Conservation (phyloP, 2,888 invertebrate species). For the Platynereis dumerilii region DNA sequence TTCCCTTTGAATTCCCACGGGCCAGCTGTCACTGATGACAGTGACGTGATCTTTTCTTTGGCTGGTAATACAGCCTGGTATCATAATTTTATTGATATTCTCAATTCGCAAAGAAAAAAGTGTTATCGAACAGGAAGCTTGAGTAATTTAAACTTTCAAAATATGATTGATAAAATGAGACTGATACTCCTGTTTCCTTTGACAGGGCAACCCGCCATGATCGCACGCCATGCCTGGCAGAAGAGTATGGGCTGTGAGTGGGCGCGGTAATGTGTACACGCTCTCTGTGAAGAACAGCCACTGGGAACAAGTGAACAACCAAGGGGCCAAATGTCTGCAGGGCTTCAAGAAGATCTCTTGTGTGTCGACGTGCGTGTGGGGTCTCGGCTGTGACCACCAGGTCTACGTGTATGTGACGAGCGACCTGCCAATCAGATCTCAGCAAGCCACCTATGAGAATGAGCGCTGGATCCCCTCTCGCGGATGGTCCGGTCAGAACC, state of each 20-base stretch:
- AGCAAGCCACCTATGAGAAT: slow-evolving; percentile 91
- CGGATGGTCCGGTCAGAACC: slow-evolving; percentile 73
- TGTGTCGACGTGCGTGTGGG: slow-evolving; percentile 76
- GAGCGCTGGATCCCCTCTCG: slow-evolving; percentile 91
- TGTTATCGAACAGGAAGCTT: too few relatives aligned
- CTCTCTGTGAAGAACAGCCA: slow-evolving; percentile 80
- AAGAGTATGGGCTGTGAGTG: slow-evolving; percentile 73
- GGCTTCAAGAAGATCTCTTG: slow-evolving; percentile 89
- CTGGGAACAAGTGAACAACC: slow-evolving; percentile 85
- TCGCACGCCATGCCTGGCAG: too few relatives aligned
- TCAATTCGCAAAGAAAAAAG: too few relatives aligned
- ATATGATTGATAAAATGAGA: too few relatives aligned
- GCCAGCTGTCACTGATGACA: too few relatives aligned
- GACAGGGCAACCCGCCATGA: too few relatives aligned
- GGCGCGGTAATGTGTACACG: slow-evolving; percentile 86
- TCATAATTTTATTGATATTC: too few relatives aligned
- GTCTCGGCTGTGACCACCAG: slow-evolving; percentile 90
- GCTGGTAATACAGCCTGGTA: too few relatives aligned
- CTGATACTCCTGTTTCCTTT: too few relatives aligned
- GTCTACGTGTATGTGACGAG: slow-evolving; percentile 88
- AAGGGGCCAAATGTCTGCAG: slow-evolving; percentile 69
- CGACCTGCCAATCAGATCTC: slow-evolving; percentile 87
- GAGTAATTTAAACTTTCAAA: too few relatives aligned
- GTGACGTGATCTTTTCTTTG: too few relatives aligned
- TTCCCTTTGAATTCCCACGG: too few relatives aligned